Conservation (phyloP, 1,140 invertebrate species). For the Drosophila bocki region DNA sequence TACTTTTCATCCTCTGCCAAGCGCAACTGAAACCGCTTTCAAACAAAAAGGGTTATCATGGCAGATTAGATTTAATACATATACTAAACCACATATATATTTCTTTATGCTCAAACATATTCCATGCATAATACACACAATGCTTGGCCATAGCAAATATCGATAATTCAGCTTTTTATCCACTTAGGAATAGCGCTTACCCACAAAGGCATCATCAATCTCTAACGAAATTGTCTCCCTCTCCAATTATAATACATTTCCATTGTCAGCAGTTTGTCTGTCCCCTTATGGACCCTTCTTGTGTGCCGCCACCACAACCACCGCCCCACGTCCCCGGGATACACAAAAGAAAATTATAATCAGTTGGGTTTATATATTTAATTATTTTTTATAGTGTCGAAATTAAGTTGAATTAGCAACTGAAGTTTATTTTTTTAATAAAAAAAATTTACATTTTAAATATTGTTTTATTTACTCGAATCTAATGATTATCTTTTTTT, state of each 20-base stretch:
- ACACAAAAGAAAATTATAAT: background rate
- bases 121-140: slow-evolving; percentile 3
- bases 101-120: background rate
- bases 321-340: too few species aligned
- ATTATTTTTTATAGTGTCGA: too few species aligned
- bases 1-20: background rate
- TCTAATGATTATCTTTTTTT: too few species aligned
- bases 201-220: slow-evolving; percentile 45
- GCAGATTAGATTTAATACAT: background rate
- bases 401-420: background rate
- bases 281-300: slow-evolving; percentile 11
- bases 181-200: slow-evolving; percentile 43
- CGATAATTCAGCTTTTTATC: slow-evolving; percentile 49
- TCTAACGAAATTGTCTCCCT: slow-evolving; percentile 31
- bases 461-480: background rate
- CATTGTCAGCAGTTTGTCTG: slow-evolving; percentile 50
- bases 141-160: slow-evolving; percentile 21
- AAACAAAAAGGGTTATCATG: background rate
- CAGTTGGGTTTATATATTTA: too few species aligned
- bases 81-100: background rate
- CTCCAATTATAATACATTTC: slow-evolving; percentile 51
- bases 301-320: slow-evolving; percentile 11
- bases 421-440: background rate
- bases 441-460: too few species aligned
- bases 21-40: background rate